Evolutionary conservation across 2,113 vertebrate genomes (phyloP), one percentile per base, ranked within the genome.

Genomic region (zebrafish (Danio rerio)): DNA sequence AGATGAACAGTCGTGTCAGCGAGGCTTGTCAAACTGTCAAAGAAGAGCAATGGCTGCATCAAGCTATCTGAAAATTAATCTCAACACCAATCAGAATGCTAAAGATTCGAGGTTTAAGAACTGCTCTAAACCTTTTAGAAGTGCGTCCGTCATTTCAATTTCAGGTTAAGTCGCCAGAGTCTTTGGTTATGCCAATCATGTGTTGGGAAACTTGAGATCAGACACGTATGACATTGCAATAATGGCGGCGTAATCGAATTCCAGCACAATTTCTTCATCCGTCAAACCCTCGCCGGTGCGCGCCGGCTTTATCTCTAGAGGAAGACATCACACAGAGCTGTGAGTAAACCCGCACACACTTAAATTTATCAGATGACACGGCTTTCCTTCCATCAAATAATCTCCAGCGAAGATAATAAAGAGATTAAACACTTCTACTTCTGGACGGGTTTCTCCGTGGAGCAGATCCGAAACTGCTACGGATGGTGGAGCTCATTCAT

Each of bases 401-500:
- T 79, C 65, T 50, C 4, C 63, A 10, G 63, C 0, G 45, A 53
- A 68, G 81, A 77, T 61, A 62, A 56, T 70, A 59, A 70, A 83
- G 50, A 83, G 43, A 50, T 21, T 63, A 75, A 68, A 73, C 47
- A 63, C 72, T 56, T 21, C 40, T 82, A 80, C 78, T 53, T 71
- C 71, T 53, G 18, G 55, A 63, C 7, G 31, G 4, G 56, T 59
- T 81, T 71, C 80, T 42, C 61, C 15, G 65, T 74, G 21, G 45
- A 78, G 83, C 49, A 61, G 69, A 75, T 76, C 66, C 8, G 21
- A 74, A 83, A 62, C 72, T 58, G 61, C 78, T 43, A 49, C 16
- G 72, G 71, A 83, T 86, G 85, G 86, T 83, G 31, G 45, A 72
- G 70, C n/a, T 55, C 69, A 79, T 88, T 87, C 69, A 79, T 59